Evolutionary conservation across 2,888 invertebrate genomes (phyloP), one percentile per base, ranked within the genome.

Genomic region (Drosophila falleni): DNA sequence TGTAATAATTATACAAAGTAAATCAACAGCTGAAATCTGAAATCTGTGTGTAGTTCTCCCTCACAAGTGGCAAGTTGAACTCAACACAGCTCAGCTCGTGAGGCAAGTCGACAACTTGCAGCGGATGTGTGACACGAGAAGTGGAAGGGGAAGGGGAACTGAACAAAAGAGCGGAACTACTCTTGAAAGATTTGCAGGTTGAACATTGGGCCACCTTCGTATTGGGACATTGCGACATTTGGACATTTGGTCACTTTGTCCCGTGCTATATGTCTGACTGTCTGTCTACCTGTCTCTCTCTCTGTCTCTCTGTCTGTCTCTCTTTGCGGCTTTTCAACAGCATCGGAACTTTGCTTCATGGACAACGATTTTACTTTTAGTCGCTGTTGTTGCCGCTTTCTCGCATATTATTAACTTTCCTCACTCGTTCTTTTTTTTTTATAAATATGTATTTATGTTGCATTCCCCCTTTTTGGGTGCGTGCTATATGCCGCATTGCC

Each of bases 111-210:
- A 6, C 63, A 54, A 46, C 60, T 55, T 33, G 37, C 26, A 70
- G 69, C 78, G 71, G 72, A 77, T 37, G 71, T 78, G 64, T 16
- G 0, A 33, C 26, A 29, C 29, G 53, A 41, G 78, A 61, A 47
- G 37, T 15, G 58, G n/a, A n/a, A n/a, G n/a, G n/a, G n/a, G n/a
- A n/a, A n/a, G n/a, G n/a, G 58, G 26, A 16, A 55, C 70, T 66
- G 58, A 87, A 91, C 90, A 91, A 91, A 89, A 91, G 81, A 91
- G 90, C 92, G 92, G 92, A 92, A 92, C 92, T 92, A 92, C 92
- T 92, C 90, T 92, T 90, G 91, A 92, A 91, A 92, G 92, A 91
- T 89, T 91, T 86, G 81, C 82, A 68, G 67, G 67, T 56, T 71
- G 80, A 77, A 62, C 76, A 82, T 66, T 68, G 68, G 61, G 62